Percentiles rank a stretch among this genome's conserved stretches.
Conservation (phyloP, 1,140 invertebrate species). For the Drosophila santomea region DNA sequence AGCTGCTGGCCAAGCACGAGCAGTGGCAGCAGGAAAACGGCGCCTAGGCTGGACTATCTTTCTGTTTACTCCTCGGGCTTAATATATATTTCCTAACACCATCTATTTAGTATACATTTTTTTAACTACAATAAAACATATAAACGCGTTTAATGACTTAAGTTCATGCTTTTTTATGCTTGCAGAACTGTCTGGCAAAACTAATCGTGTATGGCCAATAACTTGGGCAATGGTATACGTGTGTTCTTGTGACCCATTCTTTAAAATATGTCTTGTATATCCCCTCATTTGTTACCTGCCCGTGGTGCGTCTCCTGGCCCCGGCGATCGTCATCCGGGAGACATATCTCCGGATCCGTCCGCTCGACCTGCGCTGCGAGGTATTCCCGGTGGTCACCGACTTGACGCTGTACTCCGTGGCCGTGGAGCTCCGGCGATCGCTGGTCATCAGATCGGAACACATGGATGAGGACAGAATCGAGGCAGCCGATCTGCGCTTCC, state of each 20-base stretch:
- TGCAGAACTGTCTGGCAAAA: no score
- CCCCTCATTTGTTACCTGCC: conserved; percentile 71
- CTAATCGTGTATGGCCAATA: neutral
- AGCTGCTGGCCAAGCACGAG: conserved; percentile 64
- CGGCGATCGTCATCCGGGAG: conserved; percentile 81
- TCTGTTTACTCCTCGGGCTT: no score
- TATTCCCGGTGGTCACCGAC: conserved; percentile 23
- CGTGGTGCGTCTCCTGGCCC: conserved; percentile 79
- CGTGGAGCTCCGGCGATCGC: conserved; percentile 80
- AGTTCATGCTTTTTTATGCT: neutral
- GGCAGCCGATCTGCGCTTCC: conserved; percentile 75
- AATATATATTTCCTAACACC: neutral
- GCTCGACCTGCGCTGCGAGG: conserved; percentile 68
- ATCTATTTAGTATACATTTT: neutral
- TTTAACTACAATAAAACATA: no score
- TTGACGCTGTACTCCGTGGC: conserved; percentile 76
- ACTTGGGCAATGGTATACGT: neutral
- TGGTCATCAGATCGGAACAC: conserved; percentile 74
- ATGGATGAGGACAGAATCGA: conserved; percentile 83
- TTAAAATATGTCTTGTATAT: neutral
- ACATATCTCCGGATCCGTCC: conserved; percentile 77
- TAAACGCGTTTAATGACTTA: no score
- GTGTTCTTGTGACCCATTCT: neutral
- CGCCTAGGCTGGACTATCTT: conserved; percentile 25
- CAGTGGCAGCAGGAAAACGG: conserved; percentile 80